A percentile compares a stretch with the other conserved stretches of the same genome.
These are phyloP conservation scores for Myotis myotis DNA, from an alignment of 2,797 vertebrate species.

Conservation along the genomic window DNA sequence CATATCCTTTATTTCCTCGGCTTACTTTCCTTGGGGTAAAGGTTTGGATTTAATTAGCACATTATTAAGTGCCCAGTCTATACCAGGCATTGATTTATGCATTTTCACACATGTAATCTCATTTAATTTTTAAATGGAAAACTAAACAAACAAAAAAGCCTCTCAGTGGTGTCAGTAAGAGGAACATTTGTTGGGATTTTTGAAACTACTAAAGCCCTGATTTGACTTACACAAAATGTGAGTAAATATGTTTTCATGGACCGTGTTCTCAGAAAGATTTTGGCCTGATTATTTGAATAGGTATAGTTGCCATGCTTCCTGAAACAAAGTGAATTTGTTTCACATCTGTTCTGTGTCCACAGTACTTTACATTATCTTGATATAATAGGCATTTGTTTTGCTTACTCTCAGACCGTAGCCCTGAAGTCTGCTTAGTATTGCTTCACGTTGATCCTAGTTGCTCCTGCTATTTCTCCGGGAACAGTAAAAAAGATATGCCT, in stretches of 20 bases:
- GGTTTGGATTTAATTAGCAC: slow-evolving; percentile 9
- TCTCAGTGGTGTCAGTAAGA: neutral
- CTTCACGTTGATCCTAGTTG: neutral
- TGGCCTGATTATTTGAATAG: neutral
- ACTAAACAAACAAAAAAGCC: neutral
- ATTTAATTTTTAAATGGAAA: slow-evolving; percentile 42
- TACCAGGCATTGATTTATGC: neutral
- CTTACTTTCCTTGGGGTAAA: slow-evolving; percentile 14
- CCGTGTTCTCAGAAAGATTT: slow-evolving; percentile 7
- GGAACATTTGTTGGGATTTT: neutral
- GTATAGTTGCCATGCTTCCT: slow-evolving; percentile 24
- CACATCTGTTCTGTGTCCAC: slow-evolving; percentile 44
- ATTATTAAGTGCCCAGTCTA: neutral
- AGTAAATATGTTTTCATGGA: slow-evolving; percentile 16
- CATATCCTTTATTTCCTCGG: neutral
- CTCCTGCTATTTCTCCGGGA: slow-evolving; percentile 27
- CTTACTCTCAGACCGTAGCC: slow-evolving; percentile 15
- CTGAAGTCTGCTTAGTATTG: slow-evolving; percentile 22
- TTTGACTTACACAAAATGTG: neutral
- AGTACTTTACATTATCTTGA: slow-evolving; percentile 55
- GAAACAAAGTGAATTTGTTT: slow-evolving; percentile 53
- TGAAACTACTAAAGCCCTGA: neutral
- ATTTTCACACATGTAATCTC: neutral
- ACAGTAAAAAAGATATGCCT: neutral
- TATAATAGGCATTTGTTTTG: slow-evolving; percentile 60